These are phyloP conservation scores for Cinclus cinclus DNA, from an alignment of 2,113 vertebrate species.

Conservation along the genomic window DNA sequence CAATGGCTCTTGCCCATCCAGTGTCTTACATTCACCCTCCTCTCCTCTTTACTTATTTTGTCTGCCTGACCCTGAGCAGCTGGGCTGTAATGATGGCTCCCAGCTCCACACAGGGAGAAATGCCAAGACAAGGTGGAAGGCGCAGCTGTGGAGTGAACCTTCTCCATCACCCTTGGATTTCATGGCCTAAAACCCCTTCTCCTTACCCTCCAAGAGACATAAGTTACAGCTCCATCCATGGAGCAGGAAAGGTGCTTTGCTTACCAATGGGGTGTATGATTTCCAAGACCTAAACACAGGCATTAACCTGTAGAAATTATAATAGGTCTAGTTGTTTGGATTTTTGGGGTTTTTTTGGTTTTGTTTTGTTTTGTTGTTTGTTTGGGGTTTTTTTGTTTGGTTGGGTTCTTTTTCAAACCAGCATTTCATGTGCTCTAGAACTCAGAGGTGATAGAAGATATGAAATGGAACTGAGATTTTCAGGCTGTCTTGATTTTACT, in stretches of 20 bases:
- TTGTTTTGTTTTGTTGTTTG: neutral
- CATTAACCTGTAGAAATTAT: neutral
- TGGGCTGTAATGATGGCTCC: neutral
- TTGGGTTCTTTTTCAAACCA: neutral
- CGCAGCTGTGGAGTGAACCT: neutral
- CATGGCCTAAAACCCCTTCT: neutral
- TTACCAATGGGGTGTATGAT: neutral
- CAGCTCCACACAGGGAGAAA: neutral
- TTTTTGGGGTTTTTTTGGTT: neutral
- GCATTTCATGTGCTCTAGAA: neutral
- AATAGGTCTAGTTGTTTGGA: neutral
- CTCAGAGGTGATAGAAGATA: neutral
- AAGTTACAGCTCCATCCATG: neutral
- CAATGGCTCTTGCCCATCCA: neutral
- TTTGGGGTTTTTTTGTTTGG: neutral
- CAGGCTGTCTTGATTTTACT: neutral
- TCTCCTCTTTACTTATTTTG: neutral
- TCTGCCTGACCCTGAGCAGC: neutral
- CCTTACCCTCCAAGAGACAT: neutral
- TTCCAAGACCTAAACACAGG: neutral
- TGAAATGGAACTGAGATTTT: neutral
- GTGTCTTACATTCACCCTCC: neutral
- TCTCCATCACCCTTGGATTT: neutral
- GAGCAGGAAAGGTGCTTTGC: neutral
- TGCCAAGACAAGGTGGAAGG: neutral